These are phyloP conservation scores for Poecilia velifera DNA, from an alignment of 2,797 vertebrate genomes.

Conservation along the genomic window DNA sequence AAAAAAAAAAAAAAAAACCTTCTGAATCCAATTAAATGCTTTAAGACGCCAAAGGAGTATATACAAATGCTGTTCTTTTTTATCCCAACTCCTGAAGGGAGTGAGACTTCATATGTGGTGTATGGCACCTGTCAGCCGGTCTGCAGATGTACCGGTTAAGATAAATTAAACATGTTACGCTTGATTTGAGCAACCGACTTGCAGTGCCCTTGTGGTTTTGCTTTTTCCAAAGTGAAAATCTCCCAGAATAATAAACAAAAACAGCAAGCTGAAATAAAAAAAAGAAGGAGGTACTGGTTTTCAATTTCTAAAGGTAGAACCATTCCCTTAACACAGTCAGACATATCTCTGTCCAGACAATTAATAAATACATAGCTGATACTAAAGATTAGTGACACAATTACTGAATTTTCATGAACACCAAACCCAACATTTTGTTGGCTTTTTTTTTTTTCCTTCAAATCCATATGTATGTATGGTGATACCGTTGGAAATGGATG, in stretches of 20 bases:
- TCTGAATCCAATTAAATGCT: conserved; percentile 68
- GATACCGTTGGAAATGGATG: background rate
- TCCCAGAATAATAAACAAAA: conserved; percentile 30
- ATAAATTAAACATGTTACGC: conserved; percentile 74
- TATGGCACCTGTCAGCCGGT: conserved; percentile 68
- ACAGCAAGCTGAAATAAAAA: conserved; percentile 15
- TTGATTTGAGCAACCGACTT: conserved; percentile 64
- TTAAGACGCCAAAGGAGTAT: conserved; percentile 39
- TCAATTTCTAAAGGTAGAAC: background rate
- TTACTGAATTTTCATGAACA: background rate
- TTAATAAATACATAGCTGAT: conserved; percentile 26
- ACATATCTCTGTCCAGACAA: conserved; percentile 26
- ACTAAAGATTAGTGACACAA: conserved; percentile 5
- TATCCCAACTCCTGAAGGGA: conserved; percentile 32
- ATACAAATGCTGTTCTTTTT: conserved; percentile 45
- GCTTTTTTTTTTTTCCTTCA: background rate
- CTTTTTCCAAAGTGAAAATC: conserved; percentile 47
- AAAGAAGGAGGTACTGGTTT: conserved; percentile 22
- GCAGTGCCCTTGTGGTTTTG: conserved; percentile 32
- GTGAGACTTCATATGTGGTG: conserved; percentile 51
- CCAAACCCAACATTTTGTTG: background rate
- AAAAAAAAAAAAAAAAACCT: conserved; percentile 42
- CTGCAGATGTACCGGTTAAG: conserved; percentile 54
- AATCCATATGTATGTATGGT: background rate
- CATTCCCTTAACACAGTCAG: conserved; percentile 32